These are phyloP conservation scores for Agrotis ipsilon DNA, from an alignment of 2,888 invertebrate genomes.

Conservation along the genomic window DNA sequence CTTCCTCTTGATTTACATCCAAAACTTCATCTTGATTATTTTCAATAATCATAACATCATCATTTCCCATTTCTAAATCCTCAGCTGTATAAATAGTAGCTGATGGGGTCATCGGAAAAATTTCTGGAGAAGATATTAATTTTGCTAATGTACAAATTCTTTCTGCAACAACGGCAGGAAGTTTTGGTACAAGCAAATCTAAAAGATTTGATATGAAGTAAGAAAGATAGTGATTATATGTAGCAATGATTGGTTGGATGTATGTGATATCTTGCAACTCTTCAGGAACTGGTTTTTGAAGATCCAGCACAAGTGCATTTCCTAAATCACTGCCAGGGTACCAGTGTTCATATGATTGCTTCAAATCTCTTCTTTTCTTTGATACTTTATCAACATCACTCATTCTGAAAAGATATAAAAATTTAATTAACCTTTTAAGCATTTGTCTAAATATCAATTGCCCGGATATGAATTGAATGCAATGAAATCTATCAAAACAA, in stretches of 20 bases:
- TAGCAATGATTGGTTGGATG: conserved; percentile 81
- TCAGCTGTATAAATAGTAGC: conserved; percentile 84
- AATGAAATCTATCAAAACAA: too few species aligned
- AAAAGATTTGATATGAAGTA: conserved; percentile 82
- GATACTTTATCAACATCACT: conserved; percentile 59
- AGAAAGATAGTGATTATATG: conserved; percentile 82
- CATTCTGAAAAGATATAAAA: conserved; percentile 71
- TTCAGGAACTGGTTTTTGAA: conserved; percentile 79
- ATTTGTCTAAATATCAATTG: too few species aligned
- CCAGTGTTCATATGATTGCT: conserved; percentile 81
- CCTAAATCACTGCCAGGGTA: conserved; percentile 82
- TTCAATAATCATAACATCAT: conserved; percentile 59
- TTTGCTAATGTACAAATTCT: conserved; percentile 80
- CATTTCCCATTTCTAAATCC: conserved; percentile 76
- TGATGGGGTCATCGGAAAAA: conserved; percentile 66
- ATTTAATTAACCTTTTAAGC: too few species aligned
- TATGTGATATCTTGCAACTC: conserved; percentile 80
- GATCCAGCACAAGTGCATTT: conserved; percentile 76
- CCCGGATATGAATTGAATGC: too few species aligned
- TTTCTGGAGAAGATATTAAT: conserved; percentile 80
- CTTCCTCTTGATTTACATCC: conserved; percentile 32
- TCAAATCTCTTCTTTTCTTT: conserved; percentile 78
- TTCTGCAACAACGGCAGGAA: conserved; percentile 72
- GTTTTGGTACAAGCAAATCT: conserved; percentile 76
- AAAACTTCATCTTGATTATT: conserved; percentile 42